Evolutionary conservation across 2,888 invertebrate genomes (phyloP).

Genomic region (Pediacus dermestoides): DNA sequence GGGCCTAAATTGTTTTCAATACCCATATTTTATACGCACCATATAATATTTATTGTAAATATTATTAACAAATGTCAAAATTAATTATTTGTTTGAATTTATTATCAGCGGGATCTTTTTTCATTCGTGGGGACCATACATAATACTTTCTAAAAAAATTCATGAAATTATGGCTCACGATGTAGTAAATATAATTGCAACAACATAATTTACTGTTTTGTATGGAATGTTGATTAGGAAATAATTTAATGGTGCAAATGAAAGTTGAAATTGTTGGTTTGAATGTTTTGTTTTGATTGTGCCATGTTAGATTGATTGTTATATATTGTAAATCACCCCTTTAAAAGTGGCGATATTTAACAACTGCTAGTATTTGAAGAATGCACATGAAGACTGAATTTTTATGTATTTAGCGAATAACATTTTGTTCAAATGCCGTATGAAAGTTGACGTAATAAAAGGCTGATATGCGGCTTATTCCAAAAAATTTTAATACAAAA

Average conservation of each 20-base stretch:
- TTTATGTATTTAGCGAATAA: constrained; percentile 28
- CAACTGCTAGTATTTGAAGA: constrained; percentile 35
- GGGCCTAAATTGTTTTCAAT: constrained; percentile 30
- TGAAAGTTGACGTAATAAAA: constrained; percentile 23
- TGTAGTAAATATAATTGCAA: neutral
- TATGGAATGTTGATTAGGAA: constrained; percentile 10
- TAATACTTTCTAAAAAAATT: constrained; percentile 1
- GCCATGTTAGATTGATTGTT: constrained; percentile 47
- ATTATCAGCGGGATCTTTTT: constrained; percentile 2
- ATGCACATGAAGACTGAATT: constrained; percentile 39
- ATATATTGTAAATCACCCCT: constrained; percentile 31
- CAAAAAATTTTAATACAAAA: constrained; percentile 29
- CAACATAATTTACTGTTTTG: constrained; percentile 17
- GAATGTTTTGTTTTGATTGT: constrained; percentile 44
- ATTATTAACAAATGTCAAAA: neutral
- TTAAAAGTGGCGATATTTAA: constrained; percentile 41
- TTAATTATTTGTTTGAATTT: neutral
- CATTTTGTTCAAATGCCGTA: constrained; percentile 40
- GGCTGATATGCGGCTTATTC: constrained; percentile 15
- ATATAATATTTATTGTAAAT: neutral
- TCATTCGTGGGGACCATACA: neutral
- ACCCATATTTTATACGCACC: neutral
- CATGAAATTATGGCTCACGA: neutral
- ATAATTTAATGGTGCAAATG: constrained; percentile 6
- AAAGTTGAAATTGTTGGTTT: constrained; percentile 29